Base-by-base conservation (phyloP, 1,140 invertebrate genomes). In the Pectinophora gossypiella region DNA sequence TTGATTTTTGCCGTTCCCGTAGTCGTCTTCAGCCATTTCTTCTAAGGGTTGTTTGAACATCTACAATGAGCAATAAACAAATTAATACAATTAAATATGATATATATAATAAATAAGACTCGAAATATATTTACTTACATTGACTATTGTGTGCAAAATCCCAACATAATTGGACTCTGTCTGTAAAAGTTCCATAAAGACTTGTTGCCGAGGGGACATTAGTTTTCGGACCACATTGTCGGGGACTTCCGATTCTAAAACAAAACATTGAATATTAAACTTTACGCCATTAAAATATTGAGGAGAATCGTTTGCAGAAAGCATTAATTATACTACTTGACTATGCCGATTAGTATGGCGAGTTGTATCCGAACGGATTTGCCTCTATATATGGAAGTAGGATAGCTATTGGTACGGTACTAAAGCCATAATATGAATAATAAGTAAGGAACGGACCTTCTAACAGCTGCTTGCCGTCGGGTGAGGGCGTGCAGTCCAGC, bases 151-250 rank as follows among this genome's bases (percentile, higher is more conserved):
- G 64, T 96, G 92, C 52, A 99, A 90, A 70, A 99, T 98, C 45
- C 93, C 93, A 40, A 99, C 96, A 89, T 99, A 99, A 90, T 99
- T 99, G 22, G 92, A 95, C 87, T 99, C 98, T 6, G 98, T 99
- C 80, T 98, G 95, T 21, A 97, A 91, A 43, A 99, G 89, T 87
- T 99, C 98, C 77, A 95, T 91, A 68, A 98, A 98, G 32, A 97
- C 95, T 88, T 95, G 94, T 73, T 96, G 93, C 42, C 96, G 88
- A 0, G 94, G 91, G 13, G 95, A 94, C 65, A 94, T 89, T 63
- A 91, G 90, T 68, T 93, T 93, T 53, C 91, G 85, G 23, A 90
- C 87, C 23, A 90, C 89, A 67, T 93, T 92, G 56, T 89, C 85
- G 19, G 85, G 84, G 21, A 90, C 89, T 60, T 90, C 89, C 0